Conservation (phyloP, 1,140 invertebrate genomes). For the Branchinecta lindahli region DNA sequence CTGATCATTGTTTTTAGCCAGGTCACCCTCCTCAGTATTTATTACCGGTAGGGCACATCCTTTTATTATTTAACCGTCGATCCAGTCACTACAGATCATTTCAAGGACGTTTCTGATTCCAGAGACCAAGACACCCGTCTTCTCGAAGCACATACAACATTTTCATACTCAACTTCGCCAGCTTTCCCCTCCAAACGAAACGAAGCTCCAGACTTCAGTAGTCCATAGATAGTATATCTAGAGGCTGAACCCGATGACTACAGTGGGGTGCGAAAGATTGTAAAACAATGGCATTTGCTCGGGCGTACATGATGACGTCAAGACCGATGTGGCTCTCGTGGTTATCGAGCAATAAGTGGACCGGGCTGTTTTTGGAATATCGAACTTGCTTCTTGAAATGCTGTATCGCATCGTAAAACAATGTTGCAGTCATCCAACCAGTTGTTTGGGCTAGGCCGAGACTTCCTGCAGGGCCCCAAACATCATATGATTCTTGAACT, state of each 20-base stretch:
- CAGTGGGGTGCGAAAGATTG: constrained; percentile 27
- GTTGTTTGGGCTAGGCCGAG: constrained; percentile 3
- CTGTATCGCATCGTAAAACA: background rate
- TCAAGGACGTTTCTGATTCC: too few relatives aligned
- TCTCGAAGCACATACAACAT: too few relatives aligned
- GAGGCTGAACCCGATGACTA: constrained; percentile 29
- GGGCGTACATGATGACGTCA: background rate
- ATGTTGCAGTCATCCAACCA: background rate
- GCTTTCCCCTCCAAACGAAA: too few relatives aligned
- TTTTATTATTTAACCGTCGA: too few relatives aligned
- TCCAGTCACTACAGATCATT: too few relatives aligned
- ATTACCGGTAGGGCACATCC: too few relatives aligned
- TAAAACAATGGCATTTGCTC: constrained; percentile 14
- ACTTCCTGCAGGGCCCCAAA: background rate
- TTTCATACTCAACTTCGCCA: too few relatives aligned
- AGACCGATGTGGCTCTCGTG: constrained; percentile 7
- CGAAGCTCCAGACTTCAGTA: too few relatives aligned
- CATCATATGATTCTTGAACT: background rate
- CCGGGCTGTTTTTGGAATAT: background rate
- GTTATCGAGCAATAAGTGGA: background rate
- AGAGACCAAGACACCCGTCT: too few relatives aligned
- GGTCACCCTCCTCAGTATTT: too few relatives aligned
- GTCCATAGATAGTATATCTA: too few relatives aligned
- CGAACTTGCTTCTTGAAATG: background rate
- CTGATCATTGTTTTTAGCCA: too few relatives aligned